Conservation (phyloP, 1,140 invertebrate genomes). For the Penaeus japonicus region DNA sequence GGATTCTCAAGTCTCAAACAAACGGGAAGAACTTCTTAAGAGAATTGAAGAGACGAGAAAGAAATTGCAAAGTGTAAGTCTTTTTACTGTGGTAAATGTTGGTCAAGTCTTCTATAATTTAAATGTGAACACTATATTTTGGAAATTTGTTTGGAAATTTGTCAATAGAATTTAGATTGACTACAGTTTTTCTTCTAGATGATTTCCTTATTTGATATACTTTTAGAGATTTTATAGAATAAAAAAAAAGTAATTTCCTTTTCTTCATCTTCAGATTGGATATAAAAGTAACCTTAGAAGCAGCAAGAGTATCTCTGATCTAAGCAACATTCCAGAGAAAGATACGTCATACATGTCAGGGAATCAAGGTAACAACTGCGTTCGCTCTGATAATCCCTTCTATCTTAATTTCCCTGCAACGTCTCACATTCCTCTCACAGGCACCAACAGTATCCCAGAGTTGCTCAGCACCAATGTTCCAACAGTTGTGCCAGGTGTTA, state of each 20-base stretch:
- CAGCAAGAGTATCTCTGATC: constrained; percentile 82
- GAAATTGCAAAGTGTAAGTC: constrained; percentile 86
- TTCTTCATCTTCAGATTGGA: constrained; percentile 71
- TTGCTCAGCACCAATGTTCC: background rate
- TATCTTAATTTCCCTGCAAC: constrained; percentile 21
- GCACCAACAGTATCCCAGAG: constrained; percentile 23
- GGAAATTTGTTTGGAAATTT: too few species aligned
- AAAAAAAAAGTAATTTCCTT: background rate
- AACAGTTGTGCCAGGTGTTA: background rate
- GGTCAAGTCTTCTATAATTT: background rate
- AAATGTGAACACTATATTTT: background rate
- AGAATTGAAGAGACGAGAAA: constrained; percentile 86
- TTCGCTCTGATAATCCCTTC: constrained; percentile 15
- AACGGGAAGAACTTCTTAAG: constrained; percentile 82
- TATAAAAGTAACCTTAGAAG: constrained; percentile 78
- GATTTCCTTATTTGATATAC: constrained; percentile 27
- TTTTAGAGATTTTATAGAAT: constrained; percentile 31
- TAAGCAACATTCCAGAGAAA: constrained; percentile 66
- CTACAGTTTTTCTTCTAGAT: too few species aligned
- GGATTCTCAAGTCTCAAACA: constrained; percentile 65
- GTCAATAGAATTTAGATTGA: too few species aligned
- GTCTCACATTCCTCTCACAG: constrained; percentile 27
- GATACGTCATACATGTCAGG: constrained; percentile 57
- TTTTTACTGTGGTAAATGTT: background rate
- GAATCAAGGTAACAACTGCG: constrained; percentile 51